Conservation (phyloP, 2,888 invertebrate species). For the Sipha maydis region DNA sequence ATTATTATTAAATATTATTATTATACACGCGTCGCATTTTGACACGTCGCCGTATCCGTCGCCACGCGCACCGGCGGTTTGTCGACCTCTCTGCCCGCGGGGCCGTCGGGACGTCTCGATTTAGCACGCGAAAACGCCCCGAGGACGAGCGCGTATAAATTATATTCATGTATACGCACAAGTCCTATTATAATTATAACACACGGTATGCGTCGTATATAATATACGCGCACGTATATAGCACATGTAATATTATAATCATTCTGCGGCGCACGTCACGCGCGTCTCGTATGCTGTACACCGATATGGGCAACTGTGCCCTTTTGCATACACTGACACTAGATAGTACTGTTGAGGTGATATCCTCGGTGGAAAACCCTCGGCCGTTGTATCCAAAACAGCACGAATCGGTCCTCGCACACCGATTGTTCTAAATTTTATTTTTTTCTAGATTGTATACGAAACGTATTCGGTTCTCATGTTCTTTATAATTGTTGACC, state of each 20-base stretch:
- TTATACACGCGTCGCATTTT: conserved; percentile 1
- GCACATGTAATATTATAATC: neutral
- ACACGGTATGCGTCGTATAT: too few relatives aligned
- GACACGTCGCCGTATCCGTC: conserved; percentile 5
- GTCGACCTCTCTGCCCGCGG: conserved; percentile 21
- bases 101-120: conserved; percentile 5
- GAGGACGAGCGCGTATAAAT: neutral
- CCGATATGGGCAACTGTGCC: neutral
- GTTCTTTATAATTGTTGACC: too few relatives aligned
- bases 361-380: too few relatives aligned
- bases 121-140: conserved; percentile 30
- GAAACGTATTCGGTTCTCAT: too few relatives aligned
- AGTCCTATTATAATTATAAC: neutral
- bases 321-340: too few relatives aligned
- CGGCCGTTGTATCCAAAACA: too few relatives aligned
- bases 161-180: neutral
- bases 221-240: too few relatives aligned
- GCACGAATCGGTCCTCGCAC: too few relatives aligned
- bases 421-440: too few relatives aligned
- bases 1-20: conserved; percentile 28
- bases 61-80: conserved; percentile 18
- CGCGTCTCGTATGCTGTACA: neutral
- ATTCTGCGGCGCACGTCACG: neutral
- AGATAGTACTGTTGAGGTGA: too few relatives aligned
- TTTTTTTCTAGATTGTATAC: too few relatives aligned